Base-by-base conservation (phyloP, 1,140 invertebrate species). In the Hycleus cichorii region DNA sequence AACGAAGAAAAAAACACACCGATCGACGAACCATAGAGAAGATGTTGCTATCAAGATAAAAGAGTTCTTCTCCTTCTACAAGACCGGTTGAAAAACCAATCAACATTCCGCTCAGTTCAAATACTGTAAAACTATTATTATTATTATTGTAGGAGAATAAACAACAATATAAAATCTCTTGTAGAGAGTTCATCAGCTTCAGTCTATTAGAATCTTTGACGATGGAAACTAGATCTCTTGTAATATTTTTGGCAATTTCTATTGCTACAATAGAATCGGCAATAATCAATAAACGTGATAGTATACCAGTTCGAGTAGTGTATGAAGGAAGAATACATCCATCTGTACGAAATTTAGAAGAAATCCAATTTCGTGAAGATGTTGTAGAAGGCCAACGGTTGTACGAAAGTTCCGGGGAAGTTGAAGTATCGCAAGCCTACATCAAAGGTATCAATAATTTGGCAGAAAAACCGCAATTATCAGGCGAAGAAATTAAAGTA, bases 241-340 rank as follows among this genome's bases (percentile, higher is more conserved):
- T 59, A 47, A 39, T 58, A 44, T 47, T 56, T 55, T 56, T 53
- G 10, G 18, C 52, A 40, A 47, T 49, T 47, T 18, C 58, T 12
- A 38, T 63, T 39, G 9, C 53, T 32, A 32, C 57, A 42, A 49
- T 56, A 25, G 7, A 59, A 38, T 59, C 59, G n/a, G 59, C 57
- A 6, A 44, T 52, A 24, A 39, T 58, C 43, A 46, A 49, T 44
- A 56, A 58, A 18, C 59, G 49, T 52, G 60, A 61, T 32, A 32
- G 32, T 49, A 70, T 75, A 63, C 74, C 70, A 58, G 74, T 69
- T 60, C 69, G 66, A 68, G 59, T 65, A 59, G 58, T 64, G 56
- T 72, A 67, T 68, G 67, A 70, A 65, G 69, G 57, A 53, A 9
- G 60, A 58, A 40, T 58, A 60, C 52, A 26, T 60, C 6, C 64